Base-by-base conservation (phyloP, 1,140 invertebrate genomes). In the Sipha flava region DNA sequence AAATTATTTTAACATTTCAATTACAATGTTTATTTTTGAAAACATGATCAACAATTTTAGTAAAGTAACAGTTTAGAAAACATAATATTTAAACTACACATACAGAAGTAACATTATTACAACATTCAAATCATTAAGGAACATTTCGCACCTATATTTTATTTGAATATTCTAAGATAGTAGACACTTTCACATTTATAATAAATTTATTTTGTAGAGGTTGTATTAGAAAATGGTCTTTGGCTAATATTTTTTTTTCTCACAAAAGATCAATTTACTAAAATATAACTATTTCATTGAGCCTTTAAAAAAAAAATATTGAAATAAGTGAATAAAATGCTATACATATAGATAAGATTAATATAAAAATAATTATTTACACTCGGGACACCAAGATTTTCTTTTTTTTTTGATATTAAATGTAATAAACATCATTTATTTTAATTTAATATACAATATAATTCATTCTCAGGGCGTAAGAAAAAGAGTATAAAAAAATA, bases 361-460 rank as follows among this genome's bases (percentile, higher is more conserved):
- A 47, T 70, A 70, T 45, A 70, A 70, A 70, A 70, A 70, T 70
- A 70, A 29, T 47, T 70, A 70, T 70, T 29, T 70, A 70, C 66
- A 70, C 7, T 47, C 16, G 0, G 16, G 18, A 47, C 23, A n/a
- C 16, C 37, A 66, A 66, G 34, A 23, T 66, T 43, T 43, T 7
- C 37, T 66, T 40, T 37, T 47, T 70, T 29, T 26, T n/a, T 43
- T 47, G 12, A 29, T 43, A 29, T 45, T 59, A 59, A 31, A 16
- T 59, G 12, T 59, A 29, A 59, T 18, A 59, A 31, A 29, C 45
- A 45, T 68, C 43, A 68, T 68, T 68, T 45, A 52, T n/a, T 66
- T 66, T 26, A 68, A 45, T 26, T 26, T 45, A 68, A 70, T 45
- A 70, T 29, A 70, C 16, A 70, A 47, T 40, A 70, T 26, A 70